Evolutionary conservation across 2,797 vertebrate genomes (phyloP), one percentile per base, ranked within the genome.

Genomic region (Neosalanx taihuensis): DNA sequence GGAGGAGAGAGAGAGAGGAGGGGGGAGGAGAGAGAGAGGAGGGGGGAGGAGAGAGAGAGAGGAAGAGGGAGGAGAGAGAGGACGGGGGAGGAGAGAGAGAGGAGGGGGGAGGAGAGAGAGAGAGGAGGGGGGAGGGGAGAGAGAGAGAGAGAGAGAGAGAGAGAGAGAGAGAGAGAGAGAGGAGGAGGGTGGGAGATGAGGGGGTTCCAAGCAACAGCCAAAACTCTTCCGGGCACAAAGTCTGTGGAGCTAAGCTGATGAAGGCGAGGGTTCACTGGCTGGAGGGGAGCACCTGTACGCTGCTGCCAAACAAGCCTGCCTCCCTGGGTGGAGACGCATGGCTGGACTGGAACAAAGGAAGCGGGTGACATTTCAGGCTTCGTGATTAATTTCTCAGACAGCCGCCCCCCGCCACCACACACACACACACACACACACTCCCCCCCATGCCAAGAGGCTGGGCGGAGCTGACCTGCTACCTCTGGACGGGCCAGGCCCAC

Each of bases 221-320:
- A 89, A 91, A 89, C 78, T 89, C 88, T 90, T 84, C 75, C 20
- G 74, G 82, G 86, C 84, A 86, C 82, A 82, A 83, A 83, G 84
- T 84, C 83, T 90, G 86, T 76, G 81, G 82, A 79, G 76, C 74
- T 73, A 79, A 82, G 72, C 84, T 84, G 85, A 84, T 56, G 83
- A 80, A 76, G 80, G 81, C 85, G 80, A 17, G 58, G 67, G 87
- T 86, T 90, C 85, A 84, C 63, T 85, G 79, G 88, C 87, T 86
- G 85, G 79, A 68, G 85, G 86, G 82, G 80, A 73, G 84, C 88
- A 90, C 86, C 89, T 91, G 89, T 85, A 87, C 87, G 85, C 73
- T 35, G 46, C 37, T 35, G 58, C 69, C 76, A 84, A 76, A 73
- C 68, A 61, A 63, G 73, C 67, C 64, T 23, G 79, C 81, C 80